Percentiles rank a stretch among this genome's conserved stretches.
These are phyloP conservation scores for Crotalus helleri DNA, from an alignment of 2,113 vertebrate genomes.

Conservation along the genomic window DNA sequence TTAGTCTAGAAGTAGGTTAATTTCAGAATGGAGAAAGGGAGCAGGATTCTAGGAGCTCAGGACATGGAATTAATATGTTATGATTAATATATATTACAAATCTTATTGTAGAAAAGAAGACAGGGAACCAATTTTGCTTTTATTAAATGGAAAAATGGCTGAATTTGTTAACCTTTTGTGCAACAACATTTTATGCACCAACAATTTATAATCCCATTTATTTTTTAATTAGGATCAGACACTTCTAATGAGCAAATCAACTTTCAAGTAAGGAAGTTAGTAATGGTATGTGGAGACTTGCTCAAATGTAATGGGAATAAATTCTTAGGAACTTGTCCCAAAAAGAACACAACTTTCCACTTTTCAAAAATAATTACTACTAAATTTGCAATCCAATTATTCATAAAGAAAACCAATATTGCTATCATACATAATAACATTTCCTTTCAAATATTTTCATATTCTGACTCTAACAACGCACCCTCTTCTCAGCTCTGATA, in stretches of 20 bases:
- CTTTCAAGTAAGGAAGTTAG: not conserved
- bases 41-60: not conserved
- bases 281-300: not conserved
- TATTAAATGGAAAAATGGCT: not conserved
- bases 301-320: not conserved
- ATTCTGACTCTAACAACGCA: not conserved
- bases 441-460: not conserved
- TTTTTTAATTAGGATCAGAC: not conserved
- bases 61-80: not conserved
- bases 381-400: not conserved
- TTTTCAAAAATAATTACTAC: not conserved
- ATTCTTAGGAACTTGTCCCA: not conserved
- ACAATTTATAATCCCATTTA: not conserved
- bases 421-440: not conserved
- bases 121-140: not conserved
- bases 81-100: not conserved
- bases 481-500: not conserved
- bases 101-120: not conserved
- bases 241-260: not conserved
- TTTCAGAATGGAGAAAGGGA: not conserved
- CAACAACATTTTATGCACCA: not conserved
- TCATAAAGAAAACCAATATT: not conserved
- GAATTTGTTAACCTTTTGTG: not conserved
- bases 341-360: not conserved
- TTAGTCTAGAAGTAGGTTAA: not conserved